Conservation (phyloP, 2,113 vertebrate genomes). For the Pandion haliaetus region DNA sequence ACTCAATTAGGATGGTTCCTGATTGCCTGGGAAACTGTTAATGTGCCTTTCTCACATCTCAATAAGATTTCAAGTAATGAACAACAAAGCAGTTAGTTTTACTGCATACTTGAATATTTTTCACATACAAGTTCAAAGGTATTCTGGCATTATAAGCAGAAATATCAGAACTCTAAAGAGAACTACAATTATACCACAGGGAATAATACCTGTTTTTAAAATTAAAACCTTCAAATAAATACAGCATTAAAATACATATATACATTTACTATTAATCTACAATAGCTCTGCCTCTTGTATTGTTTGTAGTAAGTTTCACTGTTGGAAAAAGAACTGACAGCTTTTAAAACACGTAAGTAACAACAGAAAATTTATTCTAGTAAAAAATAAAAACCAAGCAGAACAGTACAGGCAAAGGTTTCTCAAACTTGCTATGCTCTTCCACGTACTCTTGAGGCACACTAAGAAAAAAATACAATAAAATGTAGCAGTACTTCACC, state of each 20-base stretch:
- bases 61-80: background rate
- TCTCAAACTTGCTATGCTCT: background rate
- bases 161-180: background rate
- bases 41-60: background rate
- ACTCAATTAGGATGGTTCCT: background rate
- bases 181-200: background rate
- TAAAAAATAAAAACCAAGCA: background rate
- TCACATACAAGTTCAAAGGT: background rate
- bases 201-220: background rate
- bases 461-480: background rate
- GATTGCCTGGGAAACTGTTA: background rate
- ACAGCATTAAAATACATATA: background rate
- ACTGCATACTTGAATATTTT: background rate
- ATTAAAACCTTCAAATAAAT: background rate
- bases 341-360: background rate
- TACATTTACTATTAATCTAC: background rate
- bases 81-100: background rate
- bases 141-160: background rate
- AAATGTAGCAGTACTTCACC: background rate
- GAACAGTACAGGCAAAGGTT: background rate
- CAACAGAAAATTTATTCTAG: background rate
- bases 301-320: background rate
- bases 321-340: background rate
- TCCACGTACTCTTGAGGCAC: background rate
- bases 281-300: background rate